These are phyloP conservation scores for Trichogramma dendrolimi DNA, from an alignment of 2,888 invertebrate species.

Conservation along the genomic window DNA sequence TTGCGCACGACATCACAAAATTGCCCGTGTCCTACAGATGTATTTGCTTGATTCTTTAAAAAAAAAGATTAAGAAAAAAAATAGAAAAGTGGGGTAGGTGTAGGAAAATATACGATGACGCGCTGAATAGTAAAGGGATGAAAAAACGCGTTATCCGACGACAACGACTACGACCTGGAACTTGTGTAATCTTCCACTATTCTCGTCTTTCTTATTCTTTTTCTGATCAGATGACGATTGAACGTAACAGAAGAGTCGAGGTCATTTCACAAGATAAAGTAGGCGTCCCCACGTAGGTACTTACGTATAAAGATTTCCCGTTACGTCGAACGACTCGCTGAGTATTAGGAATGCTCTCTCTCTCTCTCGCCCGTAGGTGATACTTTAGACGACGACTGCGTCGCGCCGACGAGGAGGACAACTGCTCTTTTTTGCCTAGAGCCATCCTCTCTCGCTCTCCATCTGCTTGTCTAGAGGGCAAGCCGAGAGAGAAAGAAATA, in stretches of 20 bases:
- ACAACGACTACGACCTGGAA: constrained; percentile 14
- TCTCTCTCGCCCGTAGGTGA: constrained; percentile 29
- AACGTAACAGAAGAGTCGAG: constrained; percentile 1
- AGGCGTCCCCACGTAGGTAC: background rate
- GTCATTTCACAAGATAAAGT: constrained; percentile 8
- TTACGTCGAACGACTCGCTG: constrained; percentile 30
- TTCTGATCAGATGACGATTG: constrained; percentile 6
- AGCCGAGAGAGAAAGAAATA: background rate
- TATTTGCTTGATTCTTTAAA: no score
- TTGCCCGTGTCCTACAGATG: no score
- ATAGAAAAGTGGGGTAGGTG: constrained; percentile 8
- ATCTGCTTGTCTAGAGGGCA: background rate
- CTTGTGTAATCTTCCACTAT: constrained; percentile 23
- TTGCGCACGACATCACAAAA: no score
- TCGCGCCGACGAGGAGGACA: background rate
- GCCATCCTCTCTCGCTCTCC: background rate
- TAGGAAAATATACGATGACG: background rate
- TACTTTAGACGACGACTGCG: constrained; percentile 24
- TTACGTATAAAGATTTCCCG: constrained; percentile 18
- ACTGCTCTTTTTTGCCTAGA: background rate
- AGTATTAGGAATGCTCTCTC: constrained; percentile 31
- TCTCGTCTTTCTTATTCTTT: constrained; percentile 5
- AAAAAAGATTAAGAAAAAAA: background rate
- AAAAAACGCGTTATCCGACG: constrained; percentile 23
- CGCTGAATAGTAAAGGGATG: constrained; percentile 5